Evolutionary conservation across 1,140 invertebrate genomes (phyloP), one percentile per base, ranked within the genome.

Genomic region (Tetragnatha versicolor): DNA sequence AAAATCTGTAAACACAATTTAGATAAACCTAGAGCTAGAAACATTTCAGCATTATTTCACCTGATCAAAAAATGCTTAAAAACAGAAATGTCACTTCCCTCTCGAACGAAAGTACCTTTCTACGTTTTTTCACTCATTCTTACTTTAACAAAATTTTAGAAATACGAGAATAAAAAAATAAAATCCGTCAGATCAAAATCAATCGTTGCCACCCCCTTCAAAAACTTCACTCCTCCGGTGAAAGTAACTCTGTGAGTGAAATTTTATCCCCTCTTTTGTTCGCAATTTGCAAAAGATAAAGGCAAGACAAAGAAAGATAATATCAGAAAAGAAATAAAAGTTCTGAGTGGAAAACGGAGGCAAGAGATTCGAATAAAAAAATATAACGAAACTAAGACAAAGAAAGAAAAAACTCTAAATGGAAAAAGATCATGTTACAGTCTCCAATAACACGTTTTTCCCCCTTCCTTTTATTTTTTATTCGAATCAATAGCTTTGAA

Each of bases 201-300:
- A 72, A 72, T 49, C 66, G 49, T 49, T 58, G 22, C 53, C 60
- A 6, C 10, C 37, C 49, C 25, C 33, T 29, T 25, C 25, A 20
- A 14, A 20, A 14, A 42, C 35, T 25, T 65, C 27, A 47, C 20
- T 37, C 20, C 12, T 14, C n/a, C 37, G 17, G 35, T 72, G 20
- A 33, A 58, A 55, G 69, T 58, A 58, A 51, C 51, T n/a, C n/a
- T n/a, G 51, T 33, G 69, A 72, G 69, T 72, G 69, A 75, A 61
- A 61, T 63, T 61, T 75, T 75, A 75, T 75, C 60, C 37, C 51
- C 39, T 61, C 60, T 31, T 61, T 60, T 75, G 39, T 60, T 63
- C 39, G 58, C 55, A 63, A 75, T 75, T 75, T 75, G 72, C 72
- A 75, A 75, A 75, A 75, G 72, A 75, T 75, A 75, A 75, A 75